Conservation (phyloP, 2,113 vertebrate genomes). For the Ailuropoda melanoleuca region DNA sequence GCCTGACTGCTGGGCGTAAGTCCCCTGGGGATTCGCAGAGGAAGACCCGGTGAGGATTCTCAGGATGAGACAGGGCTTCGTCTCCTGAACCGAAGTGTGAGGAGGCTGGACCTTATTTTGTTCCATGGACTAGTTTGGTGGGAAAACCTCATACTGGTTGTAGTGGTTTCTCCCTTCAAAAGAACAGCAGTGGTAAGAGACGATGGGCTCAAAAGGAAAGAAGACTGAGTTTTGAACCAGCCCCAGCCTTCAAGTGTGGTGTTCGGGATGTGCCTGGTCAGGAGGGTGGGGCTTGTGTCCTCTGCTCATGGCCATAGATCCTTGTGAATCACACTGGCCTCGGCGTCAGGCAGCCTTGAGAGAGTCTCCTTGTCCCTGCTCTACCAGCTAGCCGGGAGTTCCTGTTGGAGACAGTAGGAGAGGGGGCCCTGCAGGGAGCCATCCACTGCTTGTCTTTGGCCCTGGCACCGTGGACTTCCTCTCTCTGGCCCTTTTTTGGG, state of each 20-base stretch:
- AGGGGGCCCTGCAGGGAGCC: background rate
- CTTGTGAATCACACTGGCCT: background rate
- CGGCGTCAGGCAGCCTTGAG: background rate
- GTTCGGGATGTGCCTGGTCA: background rate
- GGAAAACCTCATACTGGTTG: background rate
- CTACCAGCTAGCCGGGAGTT: background rate
- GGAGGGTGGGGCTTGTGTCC: background rate
- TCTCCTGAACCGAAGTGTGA: background rate
- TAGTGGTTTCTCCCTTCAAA: background rate
- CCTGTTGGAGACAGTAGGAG: background rate
- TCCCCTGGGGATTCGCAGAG: background rate
- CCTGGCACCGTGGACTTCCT: background rate
- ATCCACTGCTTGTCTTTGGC: background rate
- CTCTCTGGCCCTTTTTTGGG: background rate
- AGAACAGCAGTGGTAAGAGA: background rate
- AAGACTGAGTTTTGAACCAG: background rate
- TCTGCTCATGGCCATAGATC: background rate
- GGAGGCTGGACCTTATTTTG: background rate
- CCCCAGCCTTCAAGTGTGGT: background rate
- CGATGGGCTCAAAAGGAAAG: background rate
- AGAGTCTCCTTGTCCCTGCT: background rate
- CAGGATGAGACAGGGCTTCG: background rate
- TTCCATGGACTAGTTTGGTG: background rate
- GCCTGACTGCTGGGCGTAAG: background rate
- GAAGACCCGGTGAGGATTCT: too few relatives aligned